Percentiles rank a stretch among this genome's conserved stretches.
Evolutionary conservation across 1,140 invertebrate genomes (phyloP).

Genomic region (Apocrypta bakeri): DNA sequence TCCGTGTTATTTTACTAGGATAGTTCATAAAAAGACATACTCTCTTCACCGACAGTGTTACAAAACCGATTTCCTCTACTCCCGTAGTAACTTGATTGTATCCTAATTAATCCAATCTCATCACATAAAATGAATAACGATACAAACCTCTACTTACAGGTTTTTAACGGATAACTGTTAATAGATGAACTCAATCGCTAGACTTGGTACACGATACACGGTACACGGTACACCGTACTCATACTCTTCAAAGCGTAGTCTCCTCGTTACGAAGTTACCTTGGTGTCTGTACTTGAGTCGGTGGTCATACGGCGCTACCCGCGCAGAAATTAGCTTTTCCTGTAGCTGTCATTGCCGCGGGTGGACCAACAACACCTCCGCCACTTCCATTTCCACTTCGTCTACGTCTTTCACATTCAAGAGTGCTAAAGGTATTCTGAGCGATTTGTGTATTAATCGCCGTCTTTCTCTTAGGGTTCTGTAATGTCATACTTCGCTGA

Average conservation of each 20-base stretch:
- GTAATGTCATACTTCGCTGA: slow-evolving; percentile 71
- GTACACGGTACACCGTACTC: neutral
- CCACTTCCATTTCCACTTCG: slow-evolving; percentile 60
- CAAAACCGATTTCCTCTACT: neutral
- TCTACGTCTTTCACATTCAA: slow-evolving; percentile 70
- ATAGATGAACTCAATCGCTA: neutral
- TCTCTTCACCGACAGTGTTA: neutral
- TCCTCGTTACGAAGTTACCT: slow-evolving; percentile 70
- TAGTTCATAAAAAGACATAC: slow-evolving; percentile 16
- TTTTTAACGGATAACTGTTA: neutral
- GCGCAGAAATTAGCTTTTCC: slow-evolving; percentile 66
- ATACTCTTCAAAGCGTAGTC: slow-evolving; percentile 60
- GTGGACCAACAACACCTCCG: neutral
- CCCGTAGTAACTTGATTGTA: neutral
- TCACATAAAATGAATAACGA: neutral
- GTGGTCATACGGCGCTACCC: slow-evolving; percentile 73
- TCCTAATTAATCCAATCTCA: neutral
- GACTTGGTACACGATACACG: too few species aligned
- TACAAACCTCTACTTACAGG: neutral
- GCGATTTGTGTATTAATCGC: slow-evolving; percentile 61
- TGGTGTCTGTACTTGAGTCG: slow-evolving; percentile 66
- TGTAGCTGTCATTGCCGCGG: neutral
- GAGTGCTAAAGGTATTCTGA: slow-evolving; percentile 72
- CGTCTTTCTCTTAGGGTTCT: slow-evolving; percentile 70
- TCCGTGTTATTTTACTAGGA: neutral